phyloP scores from a whole-genome alignment of 2,113 vertebrate species.

The Piaya cayana region DNA sequence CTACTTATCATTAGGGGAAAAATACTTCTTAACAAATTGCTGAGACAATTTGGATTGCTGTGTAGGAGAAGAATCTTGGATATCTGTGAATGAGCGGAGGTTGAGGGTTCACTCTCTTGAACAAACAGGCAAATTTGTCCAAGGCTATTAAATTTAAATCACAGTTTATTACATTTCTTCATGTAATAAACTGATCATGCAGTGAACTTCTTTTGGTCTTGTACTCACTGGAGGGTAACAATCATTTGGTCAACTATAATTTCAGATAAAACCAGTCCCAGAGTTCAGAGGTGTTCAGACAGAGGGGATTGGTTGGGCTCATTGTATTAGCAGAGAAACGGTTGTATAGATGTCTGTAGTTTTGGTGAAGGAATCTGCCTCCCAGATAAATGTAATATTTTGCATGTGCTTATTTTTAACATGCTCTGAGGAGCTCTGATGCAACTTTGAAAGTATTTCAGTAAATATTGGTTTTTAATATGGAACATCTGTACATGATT shows the following conservation, averaged over 20 bases:
- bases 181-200: conserved; percentile 1
- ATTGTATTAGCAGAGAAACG: background rate
- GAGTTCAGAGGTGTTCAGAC: conserved; percentile 38
- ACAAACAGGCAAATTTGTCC: conserved; percentile 25
- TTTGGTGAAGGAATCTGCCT: conserved; percentile 18
- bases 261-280: conserved; percentile 19
- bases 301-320: conserved; percentile 28
- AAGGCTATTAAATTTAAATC: conserved; percentile 33
- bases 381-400: conserved; percentile 45
- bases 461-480: conserved; percentile 65
- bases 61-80: background rate
- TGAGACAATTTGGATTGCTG: background rate
- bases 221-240: conserved; percentile 36
- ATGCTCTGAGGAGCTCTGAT: conserved; percentile 47
- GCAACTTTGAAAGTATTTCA: conserved; percentile 58
- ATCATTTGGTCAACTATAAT: background rate
- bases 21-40: background rate
- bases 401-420: conserved; percentile 59
- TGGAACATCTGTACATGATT: conserved; percentile 30
- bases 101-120: conserved; percentile 12
- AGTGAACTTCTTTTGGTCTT: conserved; percentile 25
- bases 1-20: conserved; percentile 5
- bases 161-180: conserved; percentile 39
- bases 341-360: background rate
- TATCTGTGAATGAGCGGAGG: background rate